Conservation (phyloP, 2,888 invertebrate genomes). For the Tiphia femorata region DNA sequence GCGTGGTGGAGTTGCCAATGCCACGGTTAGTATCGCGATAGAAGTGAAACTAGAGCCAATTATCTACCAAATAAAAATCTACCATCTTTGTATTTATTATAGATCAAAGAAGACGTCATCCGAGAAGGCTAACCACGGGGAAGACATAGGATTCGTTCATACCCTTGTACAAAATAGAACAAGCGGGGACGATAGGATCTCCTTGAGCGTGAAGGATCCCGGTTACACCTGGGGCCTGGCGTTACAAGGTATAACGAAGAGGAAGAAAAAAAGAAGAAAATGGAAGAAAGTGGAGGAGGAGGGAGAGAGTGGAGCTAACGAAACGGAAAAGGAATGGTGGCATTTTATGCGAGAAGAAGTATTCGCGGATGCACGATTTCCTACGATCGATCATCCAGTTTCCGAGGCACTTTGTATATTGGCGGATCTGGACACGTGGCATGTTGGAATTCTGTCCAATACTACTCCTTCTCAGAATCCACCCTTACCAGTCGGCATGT, state of each 20-base stretch:
- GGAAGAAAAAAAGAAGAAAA: constrained; percentile 43
- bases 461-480: constrained; percentile 56
- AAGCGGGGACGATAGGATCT: constrained; percentile 11
- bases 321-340: constrained; percentile 53
- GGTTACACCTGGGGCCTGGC: constrained; percentile 72
- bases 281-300: constrained; percentile 20
- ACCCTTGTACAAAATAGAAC: constrained; percentile 49
- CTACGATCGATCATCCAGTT: constrained; percentile 76
- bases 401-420: constrained; percentile 86
- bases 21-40: constrained; percentile 68
- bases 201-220: constrained; percentile 24
- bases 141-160: constrained; percentile 56
- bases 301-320: constrained; percentile 14
- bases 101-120: constrained; percentile 50
- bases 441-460: constrained; percentile 66
- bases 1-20: constrained; percentile 74
- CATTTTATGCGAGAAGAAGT: constrained; percentile 60
- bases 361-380: constrained; percentile 55
- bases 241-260: constrained; percentile 73
- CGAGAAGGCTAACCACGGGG: constrained; percentile 30
- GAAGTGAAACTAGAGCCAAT: not conserved
- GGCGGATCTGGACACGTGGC: constrained; percentile 86
- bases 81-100: too few species aligned
- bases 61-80: too few species aligned
- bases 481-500: constrained; percentile 78